Conservation (phyloP, 2,113 vertebrate species). For the Chaetorhynchus papuensis region DNA sequence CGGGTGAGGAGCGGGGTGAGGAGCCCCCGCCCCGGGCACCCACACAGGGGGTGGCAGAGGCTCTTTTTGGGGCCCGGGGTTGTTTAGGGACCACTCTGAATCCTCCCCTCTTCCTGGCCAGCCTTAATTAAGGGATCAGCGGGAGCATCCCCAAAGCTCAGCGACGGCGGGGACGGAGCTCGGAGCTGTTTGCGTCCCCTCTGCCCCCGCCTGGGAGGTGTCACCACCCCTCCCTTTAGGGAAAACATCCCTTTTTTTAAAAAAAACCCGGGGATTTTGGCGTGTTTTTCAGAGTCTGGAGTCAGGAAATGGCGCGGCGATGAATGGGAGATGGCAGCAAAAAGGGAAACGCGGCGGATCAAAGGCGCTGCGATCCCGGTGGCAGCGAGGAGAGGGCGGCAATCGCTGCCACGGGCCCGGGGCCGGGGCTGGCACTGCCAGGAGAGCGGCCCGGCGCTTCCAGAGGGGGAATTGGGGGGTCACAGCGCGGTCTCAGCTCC, state of each 20-base stretch:
- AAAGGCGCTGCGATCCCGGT: neutral
- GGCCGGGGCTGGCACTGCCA: neutral
- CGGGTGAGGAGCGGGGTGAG: neutral
- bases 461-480: accelerated
- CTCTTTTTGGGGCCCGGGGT: neutral
- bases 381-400: neutral
- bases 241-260: neutral
- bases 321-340: neutral
- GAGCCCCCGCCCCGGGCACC: neutral
- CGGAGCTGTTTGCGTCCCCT: neutral
- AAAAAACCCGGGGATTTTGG: accelerated
- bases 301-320: neutral
- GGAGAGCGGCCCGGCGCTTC: neutral
- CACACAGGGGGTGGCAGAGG: neutral
- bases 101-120: accelerated
- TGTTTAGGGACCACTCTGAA: neutral
- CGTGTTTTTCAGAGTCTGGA: neutral
- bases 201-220: neutral
- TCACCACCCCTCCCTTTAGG: neutral
- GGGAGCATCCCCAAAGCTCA: neutral
- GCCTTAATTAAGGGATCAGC: neutral
- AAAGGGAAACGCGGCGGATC: neutral
- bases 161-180: neutral
- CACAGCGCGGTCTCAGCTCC: neutral
- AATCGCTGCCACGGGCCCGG: neutral